phyloP scores from a whole-genome alignment of 2,888 invertebrate species.

The Drosophila cognata region DNA sequence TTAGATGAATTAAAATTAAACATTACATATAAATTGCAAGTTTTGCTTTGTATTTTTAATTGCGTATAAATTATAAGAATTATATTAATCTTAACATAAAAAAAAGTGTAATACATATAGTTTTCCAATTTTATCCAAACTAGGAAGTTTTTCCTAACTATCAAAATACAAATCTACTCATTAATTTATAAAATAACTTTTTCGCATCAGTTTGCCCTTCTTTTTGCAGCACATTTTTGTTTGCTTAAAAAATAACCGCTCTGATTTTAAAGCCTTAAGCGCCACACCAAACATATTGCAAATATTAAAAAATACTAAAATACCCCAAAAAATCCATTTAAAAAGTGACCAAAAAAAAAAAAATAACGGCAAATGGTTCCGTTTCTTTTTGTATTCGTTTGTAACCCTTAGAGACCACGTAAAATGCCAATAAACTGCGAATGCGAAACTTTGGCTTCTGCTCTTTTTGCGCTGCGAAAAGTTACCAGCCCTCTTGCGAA shows the following conservation, averaged over 20 bases:
- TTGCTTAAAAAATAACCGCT: not conserved
- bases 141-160: not conserved
- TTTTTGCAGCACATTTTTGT: not conserved
- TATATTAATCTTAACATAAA: not conserved
- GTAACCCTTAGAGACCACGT: constrained; percentile 51
- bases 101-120: not conserved
- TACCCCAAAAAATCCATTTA: constrained; percentile 65
- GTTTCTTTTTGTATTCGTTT: not conserved
- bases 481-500: constrained; percentile 32
- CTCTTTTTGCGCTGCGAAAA: constrained; percentile 48
- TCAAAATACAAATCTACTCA: not conserved
- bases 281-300: constrained; percentile 48
- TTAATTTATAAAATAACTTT: not conserved
- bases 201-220: not conserved
- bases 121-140: not conserved
- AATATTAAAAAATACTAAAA: constrained; percentile 73
- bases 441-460: constrained; percentile 58
- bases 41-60: not conserved
- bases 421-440: constrained; percentile 73
- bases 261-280: constrained; percentile 1
- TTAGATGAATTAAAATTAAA: not conserved
- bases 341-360: constrained; percentile 46
- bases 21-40: not conserved
- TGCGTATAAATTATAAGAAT: not conserved
- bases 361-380: constrained; percentile 8